Evolutionary conservation across 2,888 invertebrate species (phyloP).

Genomic region (Helobdella robusta): DNA sequence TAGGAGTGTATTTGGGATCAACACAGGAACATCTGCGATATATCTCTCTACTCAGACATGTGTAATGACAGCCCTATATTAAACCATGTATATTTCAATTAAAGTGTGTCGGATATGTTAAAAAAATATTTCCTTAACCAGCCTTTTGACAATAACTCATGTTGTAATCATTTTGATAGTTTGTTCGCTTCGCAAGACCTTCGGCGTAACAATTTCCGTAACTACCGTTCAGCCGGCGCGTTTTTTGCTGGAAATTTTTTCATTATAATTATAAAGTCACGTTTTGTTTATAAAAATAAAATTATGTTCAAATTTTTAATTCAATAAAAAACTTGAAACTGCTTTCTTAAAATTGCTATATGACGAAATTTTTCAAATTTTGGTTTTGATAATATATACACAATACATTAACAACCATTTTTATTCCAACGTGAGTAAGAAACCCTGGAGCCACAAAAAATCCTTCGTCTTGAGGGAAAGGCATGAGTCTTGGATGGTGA

Average conservation of each 20-base stretch:
- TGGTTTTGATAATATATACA: too few relatives aligned
- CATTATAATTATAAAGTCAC: too few relatives aligned
- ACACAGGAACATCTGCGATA: background rate
- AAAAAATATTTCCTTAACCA: too few relatives aligned
- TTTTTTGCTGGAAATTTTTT: too few relatives aligned
- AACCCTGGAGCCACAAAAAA: constrained; percentile 14
- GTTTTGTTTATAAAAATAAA: too few relatives aligned
- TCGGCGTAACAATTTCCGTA: constrained; percentile 13
- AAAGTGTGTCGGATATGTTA: too few relatives aligned
- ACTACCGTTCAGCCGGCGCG: constrained; percentile 12
- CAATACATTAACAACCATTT: too few relatives aligned
- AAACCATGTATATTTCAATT: too few relatives aligned
- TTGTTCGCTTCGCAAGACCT: constrained; percentile 2
- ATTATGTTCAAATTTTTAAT: too few relatives aligned
- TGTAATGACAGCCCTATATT: constrained; percentile 14
- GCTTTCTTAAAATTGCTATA: too few relatives aligned
- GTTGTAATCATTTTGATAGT: constrained; percentile 6
- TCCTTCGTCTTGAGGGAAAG: constrained; percentile 35
- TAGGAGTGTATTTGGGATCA: background rate
- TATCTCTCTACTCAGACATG: constrained; percentile 16
- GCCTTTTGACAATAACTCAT: constrained; percentile 13
- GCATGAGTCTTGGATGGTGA: constrained; percentile 30
- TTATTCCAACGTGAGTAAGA: constrained; percentile 22
- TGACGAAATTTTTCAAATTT: too few relatives aligned
- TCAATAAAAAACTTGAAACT: too few relatives aligned